These are phyloP conservation scores for Syncerus caffer DNA, from an alignment of 2,797 vertebrate species.

Conservation along the genomic window DNA sequence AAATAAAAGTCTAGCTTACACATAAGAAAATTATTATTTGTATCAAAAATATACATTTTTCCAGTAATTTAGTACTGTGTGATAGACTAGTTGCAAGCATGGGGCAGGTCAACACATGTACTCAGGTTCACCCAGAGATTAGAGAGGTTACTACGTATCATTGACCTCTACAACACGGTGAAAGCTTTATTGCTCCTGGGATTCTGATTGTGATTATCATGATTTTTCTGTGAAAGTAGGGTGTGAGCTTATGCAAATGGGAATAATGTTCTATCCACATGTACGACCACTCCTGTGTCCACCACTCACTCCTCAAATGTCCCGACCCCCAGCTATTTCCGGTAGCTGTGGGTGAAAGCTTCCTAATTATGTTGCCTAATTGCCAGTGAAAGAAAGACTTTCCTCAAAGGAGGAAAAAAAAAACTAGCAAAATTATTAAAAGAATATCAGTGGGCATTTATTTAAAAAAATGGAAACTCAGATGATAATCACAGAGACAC, in stretches of 20 bases:
- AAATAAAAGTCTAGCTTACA: neutral
- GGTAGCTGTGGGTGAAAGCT: neutral
- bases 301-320: neutral
- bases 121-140: neutral
- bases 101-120: neutral
- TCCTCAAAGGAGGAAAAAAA: neutral
- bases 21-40: neutral
- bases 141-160: neutral
- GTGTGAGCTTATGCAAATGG: neutral
- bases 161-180: neutral
- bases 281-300: neutral
- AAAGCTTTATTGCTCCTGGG: neutral
- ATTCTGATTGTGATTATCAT: neutral
- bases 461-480: conserved; percentile 49
- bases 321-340: neutral
- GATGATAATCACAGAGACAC: conserved; percentile 2
- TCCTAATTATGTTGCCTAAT: neutral
- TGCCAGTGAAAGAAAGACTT: conserved; percentile 3
- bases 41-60: neutral
- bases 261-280: neutral
- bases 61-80: neutral
- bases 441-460: neutral
- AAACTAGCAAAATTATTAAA: neutral
- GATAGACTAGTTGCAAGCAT: neutral
- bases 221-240: neutral